phyloP scores from a whole-genome alignment of 2,797 vertebrate genomes.

The Sparus aurata region DNA sequence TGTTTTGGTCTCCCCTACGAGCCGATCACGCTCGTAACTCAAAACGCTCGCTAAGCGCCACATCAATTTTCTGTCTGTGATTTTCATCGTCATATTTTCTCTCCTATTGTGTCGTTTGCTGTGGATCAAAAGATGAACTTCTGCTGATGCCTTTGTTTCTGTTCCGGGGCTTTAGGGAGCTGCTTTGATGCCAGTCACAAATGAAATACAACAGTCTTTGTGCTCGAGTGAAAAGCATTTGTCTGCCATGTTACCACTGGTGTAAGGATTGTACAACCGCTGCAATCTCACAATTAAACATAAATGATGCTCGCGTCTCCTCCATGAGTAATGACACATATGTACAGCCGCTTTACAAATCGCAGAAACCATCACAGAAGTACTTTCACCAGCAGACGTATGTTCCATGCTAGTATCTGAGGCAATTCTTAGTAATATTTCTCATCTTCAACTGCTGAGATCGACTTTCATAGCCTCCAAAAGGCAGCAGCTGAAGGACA shows the following conservation, averaged over 20 bases:
- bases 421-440: conserved; percentile 35
- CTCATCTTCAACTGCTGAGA: conserved; percentile 22
- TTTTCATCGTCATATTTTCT: conserved; percentile 26
- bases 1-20: background rate
- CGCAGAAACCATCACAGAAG: background rate
- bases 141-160: conserved; percentile 40
- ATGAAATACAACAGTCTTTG: conserved; percentile 26
- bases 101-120: conserved; percentile 10
- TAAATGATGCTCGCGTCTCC: conserved; percentile 4
- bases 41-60: background rate
- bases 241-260: background rate
- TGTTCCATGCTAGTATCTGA: background rate
- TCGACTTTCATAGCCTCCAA: conserved; percentile 6
- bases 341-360: background rate
- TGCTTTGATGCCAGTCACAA: conserved; percentile 48
- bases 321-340: background rate
- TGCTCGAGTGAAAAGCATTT: conserved; percentile 1
- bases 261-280: background rate
- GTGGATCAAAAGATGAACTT: conserved; percentile 42
- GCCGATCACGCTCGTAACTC: background rate
- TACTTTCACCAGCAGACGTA: background rate
- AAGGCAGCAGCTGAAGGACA: conserved; percentile 42
- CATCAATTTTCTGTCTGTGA: conserved; percentile 21
- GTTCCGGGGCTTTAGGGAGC: background rate
- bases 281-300: conserved; percentile 25